Evolutionary conservation across 1,140 invertebrate genomes (phyloP).

Genomic region (Pachyrhynchus sulphureomaculatus): DNA sequence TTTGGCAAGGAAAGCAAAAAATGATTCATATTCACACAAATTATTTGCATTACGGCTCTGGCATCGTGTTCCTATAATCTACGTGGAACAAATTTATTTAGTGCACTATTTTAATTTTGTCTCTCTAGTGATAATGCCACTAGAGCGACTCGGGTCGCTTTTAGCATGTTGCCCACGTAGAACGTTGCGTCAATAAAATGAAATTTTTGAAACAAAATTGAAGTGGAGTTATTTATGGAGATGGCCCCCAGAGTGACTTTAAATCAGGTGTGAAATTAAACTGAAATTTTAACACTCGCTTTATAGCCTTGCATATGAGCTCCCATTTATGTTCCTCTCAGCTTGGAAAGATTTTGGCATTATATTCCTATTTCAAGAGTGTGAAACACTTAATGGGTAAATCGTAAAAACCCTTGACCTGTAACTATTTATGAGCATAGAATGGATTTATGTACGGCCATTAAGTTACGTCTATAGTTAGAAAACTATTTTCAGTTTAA

Average conservation of each 20-base stretch:
- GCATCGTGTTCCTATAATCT: too few relatives aligned
- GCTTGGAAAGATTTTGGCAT: not conserved
- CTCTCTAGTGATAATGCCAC: too few relatives aligned
- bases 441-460: too few relatives aligned
- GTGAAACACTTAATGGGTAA: constrained; percentile 12
- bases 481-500: too few relatives aligned
- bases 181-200: constrained; percentile 11
- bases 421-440: not conserved
- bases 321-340: constrained; percentile 13
- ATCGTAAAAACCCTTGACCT: constrained; percentile 14
- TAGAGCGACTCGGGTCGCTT: too few relatives aligned
- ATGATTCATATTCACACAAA: too few relatives aligned
- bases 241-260: constrained; percentile 15
- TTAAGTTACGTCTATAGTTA: too few relatives aligned
- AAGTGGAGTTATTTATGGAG: constrained; percentile 22
- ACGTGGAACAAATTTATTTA: too few relatives aligned
- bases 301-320: constrained; percentile 19
- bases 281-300: constrained; percentile 30
- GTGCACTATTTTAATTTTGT: too few relatives aligned
- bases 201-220: constrained; percentile 5
- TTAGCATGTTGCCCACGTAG: too few relatives aligned
- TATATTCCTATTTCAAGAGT: constrained; percentile 22
- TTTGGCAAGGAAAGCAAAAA: too few relatives aligned
- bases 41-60: too few relatives aligned
- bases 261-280: constrained; percentile 32